Evolutionary conservation across 2,113 vertebrate species (phyloP), one percentile per base, ranked within the genome.

Genomic region (Scortum barcoo): DNA sequence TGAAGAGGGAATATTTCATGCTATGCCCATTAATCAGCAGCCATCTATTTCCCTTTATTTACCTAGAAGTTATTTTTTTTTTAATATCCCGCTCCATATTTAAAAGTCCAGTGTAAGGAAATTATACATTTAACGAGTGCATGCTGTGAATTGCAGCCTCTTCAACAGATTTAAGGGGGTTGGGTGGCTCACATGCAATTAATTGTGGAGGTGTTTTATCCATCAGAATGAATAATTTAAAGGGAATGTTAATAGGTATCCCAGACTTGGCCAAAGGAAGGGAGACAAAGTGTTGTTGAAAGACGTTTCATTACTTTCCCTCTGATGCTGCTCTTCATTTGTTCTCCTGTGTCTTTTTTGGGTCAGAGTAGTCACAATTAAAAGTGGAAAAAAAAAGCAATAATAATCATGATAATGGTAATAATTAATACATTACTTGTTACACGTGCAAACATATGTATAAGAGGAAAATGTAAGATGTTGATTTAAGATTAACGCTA

Each of bases 151-250:
- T 94, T 88, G 87, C 79, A 90, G 87, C 87, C 90, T 84, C 90
- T 88, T 89, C 82, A 56, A 85, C 88, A 76, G 88, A 89, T 91
- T 91, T 85, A 81, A 86, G 88, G 81, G 90, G 90, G 90, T 60
- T 88, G 88, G 86, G 90, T 74, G 88, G 86, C 86, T 90, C 92
- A 87, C 88, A 90, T 84, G 90, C 91, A 89, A 94, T 95, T 96
- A 96, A 95, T 95, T 94, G 95, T 91, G 87, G 92, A 95, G 93
- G 94, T 95, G 95, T 94, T 94, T 95, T 96, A 96, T 95, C 94
- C 93, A 95, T 96, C 94, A 95, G 90, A 86, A 94, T 95, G 94
- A 94, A 96, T 96, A 94, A 96, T 96, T 96, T 93, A 96, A 89
- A 90, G 88, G 89, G 91, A 94, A 92, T 84, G 92, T 94, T 95